A percentile compares a stretch with the other conserved stretches of the same genome.
phyloP scores from a whole-genome alignment of 2,888 invertebrate genomes.

The Drosophila ezoana region DNA sequence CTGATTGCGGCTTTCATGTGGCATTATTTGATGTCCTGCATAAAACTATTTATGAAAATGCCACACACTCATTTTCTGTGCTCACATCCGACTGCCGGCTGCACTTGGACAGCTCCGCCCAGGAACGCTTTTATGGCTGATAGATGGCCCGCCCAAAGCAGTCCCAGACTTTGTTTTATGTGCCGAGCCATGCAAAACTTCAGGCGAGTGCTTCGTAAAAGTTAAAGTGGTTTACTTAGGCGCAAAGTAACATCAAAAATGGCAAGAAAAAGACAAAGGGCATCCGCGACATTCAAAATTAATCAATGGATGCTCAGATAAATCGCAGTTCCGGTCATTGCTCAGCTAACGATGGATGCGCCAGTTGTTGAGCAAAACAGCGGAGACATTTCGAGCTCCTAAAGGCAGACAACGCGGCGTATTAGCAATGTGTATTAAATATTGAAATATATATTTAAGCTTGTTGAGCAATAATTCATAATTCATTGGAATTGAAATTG shows the following conservation, averaged over 20 bases:
- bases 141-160: constrained; percentile 20
- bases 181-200: constrained; percentile 20
- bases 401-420: constrained; percentile 9
- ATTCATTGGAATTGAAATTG: too few species aligned
- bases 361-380: constrained; percentile 3
- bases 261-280: constrained; percentile 6
- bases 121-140: constrained; percentile 50
- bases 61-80: constrained; percentile 26
- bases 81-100: constrained; percentile 12
- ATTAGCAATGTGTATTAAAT: constrained; percentile 14
- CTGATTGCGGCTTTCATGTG: constrained; percentile 55
- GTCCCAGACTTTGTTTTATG: constrained; percentile 59
- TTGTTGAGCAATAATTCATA: too few species aligned
- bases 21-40: constrained; percentile 45
- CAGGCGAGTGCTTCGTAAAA: constrained; percentile 49
- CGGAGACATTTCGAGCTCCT: neutral
- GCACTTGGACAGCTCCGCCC: constrained; percentile 40
- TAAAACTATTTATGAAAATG: constrained; percentile 73
- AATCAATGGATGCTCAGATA: constrained; percentile 62
- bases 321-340: constrained; percentile 61
- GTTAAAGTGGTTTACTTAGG: constrained; percentile 43
- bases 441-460: neutral
- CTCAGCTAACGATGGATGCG: constrained; percentile 47
- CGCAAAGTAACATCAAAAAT: constrained; percentile 1
- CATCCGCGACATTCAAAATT: constrained; percentile 49